Evolutionary conservation across 1,140 invertebrate genomes (phyloP).

Genomic region (Drosophila dunni): DNA sequence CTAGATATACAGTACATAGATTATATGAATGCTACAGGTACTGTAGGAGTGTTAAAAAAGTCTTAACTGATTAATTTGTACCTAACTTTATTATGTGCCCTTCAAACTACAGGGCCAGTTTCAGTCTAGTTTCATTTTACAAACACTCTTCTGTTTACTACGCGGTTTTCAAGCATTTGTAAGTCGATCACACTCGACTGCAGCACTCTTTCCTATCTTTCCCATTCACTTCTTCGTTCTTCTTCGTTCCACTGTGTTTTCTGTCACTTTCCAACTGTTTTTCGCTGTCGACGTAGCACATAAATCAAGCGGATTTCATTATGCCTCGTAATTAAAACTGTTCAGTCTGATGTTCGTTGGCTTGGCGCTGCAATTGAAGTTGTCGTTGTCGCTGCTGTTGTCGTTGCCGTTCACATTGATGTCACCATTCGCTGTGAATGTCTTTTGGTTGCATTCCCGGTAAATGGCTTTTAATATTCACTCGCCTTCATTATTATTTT

Average conservation of each 20-base stretch:
- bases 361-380: slow-evolving; percentile 1
- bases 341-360: slow-evolving; percentile 12
- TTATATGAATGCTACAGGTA: too few species aligned
- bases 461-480: slow-evolving; percentile 56
- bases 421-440: too few species aligned
- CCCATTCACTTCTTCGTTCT: neutral
- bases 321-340: slow-evolving; percentile 61
- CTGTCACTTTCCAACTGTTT: neutral
- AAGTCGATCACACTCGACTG: neutral
- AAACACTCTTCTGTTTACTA: too few species aligned
- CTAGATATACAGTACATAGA: too few species aligned
- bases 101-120: too few species aligned
- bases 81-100: too few species aligned
- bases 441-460: slow-evolving; percentile 6
- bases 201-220: neutral
- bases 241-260: neutral
- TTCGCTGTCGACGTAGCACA: slow-evolving; percentile 5
- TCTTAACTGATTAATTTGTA: too few species aligned
- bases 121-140: too few species aligned
- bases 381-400: neutral
- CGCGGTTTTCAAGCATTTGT: neutral
- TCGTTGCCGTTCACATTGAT: neutral
- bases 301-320: slow-evolving; percentile 63
- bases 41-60: too few species aligned
- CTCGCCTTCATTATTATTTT: slow-evolving; percentile 51